Conservation (phyloP, 2,113 vertebrate species). For the Oceanodroma tethys region DNA sequence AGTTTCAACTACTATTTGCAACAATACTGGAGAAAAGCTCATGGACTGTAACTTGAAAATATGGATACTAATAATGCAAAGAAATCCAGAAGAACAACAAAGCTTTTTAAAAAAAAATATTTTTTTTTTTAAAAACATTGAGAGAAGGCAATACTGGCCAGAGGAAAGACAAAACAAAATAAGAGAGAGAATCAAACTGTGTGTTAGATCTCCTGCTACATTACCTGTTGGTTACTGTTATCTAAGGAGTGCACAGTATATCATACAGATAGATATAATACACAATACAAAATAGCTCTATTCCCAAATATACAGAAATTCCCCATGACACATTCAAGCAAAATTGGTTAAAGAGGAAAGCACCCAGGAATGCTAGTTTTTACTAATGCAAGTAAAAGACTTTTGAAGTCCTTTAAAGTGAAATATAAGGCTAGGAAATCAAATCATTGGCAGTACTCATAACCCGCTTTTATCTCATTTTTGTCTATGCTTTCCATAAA, state of each 20-base stretch:
- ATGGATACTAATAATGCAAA: not conserved
- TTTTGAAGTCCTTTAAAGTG: not conserved
- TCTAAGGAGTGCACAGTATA: not conserved
- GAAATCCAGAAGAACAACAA: not conserved
- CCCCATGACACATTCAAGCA: not conserved
- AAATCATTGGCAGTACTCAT: not conserved
- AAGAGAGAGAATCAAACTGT: not conserved
- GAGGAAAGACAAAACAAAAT: not conserved
- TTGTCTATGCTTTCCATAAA: not conserved
- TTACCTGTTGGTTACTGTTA: not conserved
- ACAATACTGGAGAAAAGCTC: not conserved
- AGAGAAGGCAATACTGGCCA: not conserved
- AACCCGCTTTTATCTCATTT: not conserved
- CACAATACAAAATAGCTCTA: not conserved
- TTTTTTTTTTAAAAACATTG: not conserved
- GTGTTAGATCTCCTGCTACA: not conserved
- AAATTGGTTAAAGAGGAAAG: not conserved
- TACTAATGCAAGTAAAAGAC: not conserved
- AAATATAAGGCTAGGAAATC: not conserved
- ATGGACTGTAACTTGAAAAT: not conserved
- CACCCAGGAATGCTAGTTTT: not conserved
- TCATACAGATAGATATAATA: too few relatives aligned
- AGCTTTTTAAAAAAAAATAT: not conserved
- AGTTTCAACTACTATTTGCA: not conserved
- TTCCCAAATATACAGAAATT: not conserved